Evolutionary conservation across 2,113 vertebrate genomes (phyloP), one percentile per base, ranked within the genome.

Genomic region (Mirza zaza): DNA sequence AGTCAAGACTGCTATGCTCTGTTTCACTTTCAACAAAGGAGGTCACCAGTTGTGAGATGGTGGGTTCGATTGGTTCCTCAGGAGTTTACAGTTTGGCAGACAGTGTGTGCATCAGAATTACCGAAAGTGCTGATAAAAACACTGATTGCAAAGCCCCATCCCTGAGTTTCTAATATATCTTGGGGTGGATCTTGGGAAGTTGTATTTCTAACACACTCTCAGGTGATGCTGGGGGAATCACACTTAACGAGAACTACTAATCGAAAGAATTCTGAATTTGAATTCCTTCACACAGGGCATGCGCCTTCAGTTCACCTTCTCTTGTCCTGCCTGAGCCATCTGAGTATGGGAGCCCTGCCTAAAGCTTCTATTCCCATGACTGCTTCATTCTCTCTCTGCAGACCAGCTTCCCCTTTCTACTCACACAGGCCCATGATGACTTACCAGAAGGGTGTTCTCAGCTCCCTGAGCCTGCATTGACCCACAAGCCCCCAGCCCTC

Each of bases 211-310:
- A 63, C 36, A 73, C 6, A 29, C 59, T 96, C 14, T 32, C 34
- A 87, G 36, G 34, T 77, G 76, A 81, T 71, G 13, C 76, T 77
- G 34, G n/a, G 7, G 6, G 0, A 82, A 55, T n/a, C 73, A 52
- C 61, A 71, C 21, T 77, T 93, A n/a, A n/a, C 39, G 15, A 94
- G 34, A 87, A 82, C 3, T 1, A 73, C 8, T 91, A 29, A 45
- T 65, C 76, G 13, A 85, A 90, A 94, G 25, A 71, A 77, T 95
- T 87, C 39, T 70, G 42, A 85, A n/a, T 91, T 86, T 85, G 61
- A 79, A 13, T 95, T 55, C 88, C 45, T 94, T 55, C 34, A 70
- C 21, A 87, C 45, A 86, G 27, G 20, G 5, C 29, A 32, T 92
- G 20, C 13, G 23, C 14, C 34, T 45, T 79, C 32, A 82, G 20